Evolutionary conservation across 2,113 vertebrate genomes (phyloP), one percentile per base, ranked within the genome.

Genomic region (Coryphaenoides rupestris): DNA sequence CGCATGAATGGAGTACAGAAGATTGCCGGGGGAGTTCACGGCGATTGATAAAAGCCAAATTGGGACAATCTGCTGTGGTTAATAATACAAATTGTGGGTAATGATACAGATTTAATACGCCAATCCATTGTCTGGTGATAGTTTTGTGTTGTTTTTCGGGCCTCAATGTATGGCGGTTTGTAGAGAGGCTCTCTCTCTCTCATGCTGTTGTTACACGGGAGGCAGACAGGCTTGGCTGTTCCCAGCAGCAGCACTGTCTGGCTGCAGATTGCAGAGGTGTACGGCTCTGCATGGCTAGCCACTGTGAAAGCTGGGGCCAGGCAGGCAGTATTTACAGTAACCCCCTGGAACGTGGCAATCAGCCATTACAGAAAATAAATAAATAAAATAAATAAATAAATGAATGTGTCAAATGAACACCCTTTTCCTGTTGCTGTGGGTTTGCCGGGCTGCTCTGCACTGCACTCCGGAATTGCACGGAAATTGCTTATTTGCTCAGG

Each of bases 321-420:
- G 72, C 63, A 74, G 67, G 72, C 61, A 65, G 78, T 78, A 82
- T 75, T 83, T 77, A 81, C 69, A 46, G 70, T 71, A 79, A 76
- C 75, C 68, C 63, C 69, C 70, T 61, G 80, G 82, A 86, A 87
- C 72, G 69, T 66, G 60, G 84, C 81, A 87, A 89, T 87, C 85
- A 46, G 50, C 22, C 33, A n/a, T 58, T 52, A 26, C 28, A n/a
- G 47, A 4, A 65, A 55, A 55, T 26, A 56, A 46, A 70, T 69
- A 75, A 71, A 73, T 64, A 70, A n/a, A n/a, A n/a, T n/a, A 65
- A 55, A 55, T 26, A 56, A 46, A 70, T 69, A 75, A 71, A 73
- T 64, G 69, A 72, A 70, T 67, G 75, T 47, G 53, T 61, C 60
- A 58, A 57, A 45, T 61, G 33, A 40, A 40, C 33, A 12, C 33